Evolutionary conservation across 2,888 invertebrate species (phyloP).

Genomic region (Ptycholaimellus sp.): DNA sequence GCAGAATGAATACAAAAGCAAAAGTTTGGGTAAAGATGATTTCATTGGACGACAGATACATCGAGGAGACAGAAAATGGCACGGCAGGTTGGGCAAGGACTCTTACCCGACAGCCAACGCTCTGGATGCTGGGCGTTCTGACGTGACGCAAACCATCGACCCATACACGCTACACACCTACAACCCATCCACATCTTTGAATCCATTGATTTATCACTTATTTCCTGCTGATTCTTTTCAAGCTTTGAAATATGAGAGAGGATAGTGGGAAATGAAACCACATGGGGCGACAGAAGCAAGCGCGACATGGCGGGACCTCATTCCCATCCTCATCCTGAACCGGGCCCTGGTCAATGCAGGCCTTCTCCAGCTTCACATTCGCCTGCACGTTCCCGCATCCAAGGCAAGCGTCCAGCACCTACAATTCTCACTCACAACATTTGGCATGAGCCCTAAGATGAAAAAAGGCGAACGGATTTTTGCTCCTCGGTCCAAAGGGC

Average conservation of each 20-base stretch:
- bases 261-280: conserved; percentile 26
- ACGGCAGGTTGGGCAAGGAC: conserved; percentile 29
- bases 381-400: conserved; percentile 10
- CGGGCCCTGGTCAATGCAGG: conserved; percentile 16
- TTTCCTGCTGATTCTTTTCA: neutral
- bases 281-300: conserved; percentile 30
- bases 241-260: neutral
- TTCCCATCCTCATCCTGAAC: conserved; percentile 10
- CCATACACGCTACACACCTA: conserved; percentile 17
- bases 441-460: too few relatives aligned
- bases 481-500: too few relatives aligned
- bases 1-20: neutral
- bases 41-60: conserved; percentile 14
- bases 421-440: too few relatives aligned
- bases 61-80: conserved; percentile 28
- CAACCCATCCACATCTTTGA: neutral
- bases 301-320: conserved; percentile 15
- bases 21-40: neutral
- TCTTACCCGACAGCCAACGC: conserved; percentile 25
- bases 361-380: conserved; percentile 27
- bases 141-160: conserved; percentile 26
- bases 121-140: conserved; percentile 26
- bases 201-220: neutral
- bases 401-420: conserved; percentile 3
- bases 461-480: too few relatives aligned